Percentiles rank a stretch among this genome's conserved stretches.
Evolutionary conservation across 2,113 vertebrate genomes (phyloP).

Genomic region (Tretioscincus oriximinensis): DNA sequence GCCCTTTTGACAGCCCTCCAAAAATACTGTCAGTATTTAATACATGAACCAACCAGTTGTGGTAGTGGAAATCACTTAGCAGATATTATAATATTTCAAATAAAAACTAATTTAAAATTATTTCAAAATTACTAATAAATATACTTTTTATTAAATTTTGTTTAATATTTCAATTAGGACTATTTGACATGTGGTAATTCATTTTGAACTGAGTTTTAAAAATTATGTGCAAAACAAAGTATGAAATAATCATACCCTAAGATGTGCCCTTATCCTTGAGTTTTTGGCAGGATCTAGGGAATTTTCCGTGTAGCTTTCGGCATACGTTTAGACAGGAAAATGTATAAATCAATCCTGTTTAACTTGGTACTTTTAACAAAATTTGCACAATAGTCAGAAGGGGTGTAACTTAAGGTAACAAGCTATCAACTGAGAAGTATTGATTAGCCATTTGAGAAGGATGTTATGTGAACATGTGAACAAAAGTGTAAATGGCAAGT

Average conservation of each 20-base stretch:
- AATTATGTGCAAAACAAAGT: background rate
- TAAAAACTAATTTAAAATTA: background rate
- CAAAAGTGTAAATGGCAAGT: no score
- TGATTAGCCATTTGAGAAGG: background rate
- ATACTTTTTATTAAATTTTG: conserved; percentile 45
- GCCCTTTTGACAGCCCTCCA: no score
- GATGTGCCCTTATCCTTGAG: background rate
- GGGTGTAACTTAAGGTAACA: background rate
- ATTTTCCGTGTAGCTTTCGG: background rate
- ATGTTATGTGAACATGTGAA: no score
- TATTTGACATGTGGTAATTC: conserved; percentile 45
- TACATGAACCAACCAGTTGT: no score
- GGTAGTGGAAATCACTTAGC: no score
- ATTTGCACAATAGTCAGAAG: background rate
- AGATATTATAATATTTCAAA: no score
- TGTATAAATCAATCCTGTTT: background rate
- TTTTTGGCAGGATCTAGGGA: background rate
- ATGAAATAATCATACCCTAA: background rate
- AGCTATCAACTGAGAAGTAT: background rate
- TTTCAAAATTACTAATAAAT: conserved; percentile 30
- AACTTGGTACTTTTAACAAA: background rate
- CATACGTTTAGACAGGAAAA: background rate
- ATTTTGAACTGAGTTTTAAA: conserved; percentile 30
- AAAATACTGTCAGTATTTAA: no score
- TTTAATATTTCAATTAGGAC: conserved; percentile 58